Conservation (phyloP, 2,888 invertebrate genomes). For the Thyatira batis region DNA sequence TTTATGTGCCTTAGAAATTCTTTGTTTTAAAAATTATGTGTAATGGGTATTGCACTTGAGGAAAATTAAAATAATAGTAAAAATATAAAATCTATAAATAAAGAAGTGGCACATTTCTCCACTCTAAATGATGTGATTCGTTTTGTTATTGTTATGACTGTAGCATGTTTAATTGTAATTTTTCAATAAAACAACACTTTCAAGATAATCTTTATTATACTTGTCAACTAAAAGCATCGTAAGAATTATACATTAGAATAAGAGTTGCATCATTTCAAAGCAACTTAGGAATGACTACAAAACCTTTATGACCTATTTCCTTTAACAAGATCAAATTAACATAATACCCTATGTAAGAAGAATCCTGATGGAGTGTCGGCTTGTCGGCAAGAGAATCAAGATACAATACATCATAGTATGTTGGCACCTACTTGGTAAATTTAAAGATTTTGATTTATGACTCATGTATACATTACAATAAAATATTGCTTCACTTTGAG, state of each 20-base stretch:
- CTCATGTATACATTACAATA: no score
- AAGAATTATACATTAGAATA: no score
- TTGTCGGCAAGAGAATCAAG: no score
- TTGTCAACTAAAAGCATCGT: neutral
- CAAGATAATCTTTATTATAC: neutral
- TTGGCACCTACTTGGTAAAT: no score
- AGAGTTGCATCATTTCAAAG: neutral
- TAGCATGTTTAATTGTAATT: neutral
- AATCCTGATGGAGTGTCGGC: neutral
- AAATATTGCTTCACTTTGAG: no score
- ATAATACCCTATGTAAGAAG: neutral
- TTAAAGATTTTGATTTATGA: no score
- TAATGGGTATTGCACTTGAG: neutral
- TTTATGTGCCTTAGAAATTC: neutral
- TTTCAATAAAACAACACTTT: neutral
- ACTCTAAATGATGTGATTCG: neutral
- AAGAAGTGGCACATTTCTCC: neutral
- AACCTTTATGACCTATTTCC: neutral
- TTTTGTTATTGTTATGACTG: neutral
- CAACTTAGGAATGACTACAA: neutral
- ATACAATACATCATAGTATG: no score
- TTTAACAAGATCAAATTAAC: neutral
- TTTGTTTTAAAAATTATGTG: neutral
- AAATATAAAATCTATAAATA: neutral
- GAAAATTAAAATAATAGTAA: neutral